Conservation (phyloP, 2,888 invertebrate genomes). For the Drosophila maculinotata region DNA sequence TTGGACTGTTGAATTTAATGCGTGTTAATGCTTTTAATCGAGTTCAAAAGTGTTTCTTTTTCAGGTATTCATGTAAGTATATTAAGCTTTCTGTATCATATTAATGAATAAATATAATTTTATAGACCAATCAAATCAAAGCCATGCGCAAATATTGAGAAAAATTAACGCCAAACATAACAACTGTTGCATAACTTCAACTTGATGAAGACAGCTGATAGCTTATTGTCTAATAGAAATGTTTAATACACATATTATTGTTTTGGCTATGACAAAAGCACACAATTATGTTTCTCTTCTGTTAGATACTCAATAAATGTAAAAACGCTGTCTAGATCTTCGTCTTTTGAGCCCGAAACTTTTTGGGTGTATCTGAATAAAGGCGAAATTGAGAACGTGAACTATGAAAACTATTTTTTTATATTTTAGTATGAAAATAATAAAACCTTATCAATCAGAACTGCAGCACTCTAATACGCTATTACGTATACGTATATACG, state of each 20-base stretch:
- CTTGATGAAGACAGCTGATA: not conserved
- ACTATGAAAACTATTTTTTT: too few relatives aligned
- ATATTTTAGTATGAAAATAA: too few relatives aligned
- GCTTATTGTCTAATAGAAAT: not conserved
- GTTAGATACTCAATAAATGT: too few relatives aligned
- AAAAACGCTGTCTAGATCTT: too few relatives aligned
- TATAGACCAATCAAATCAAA: constrained; percentile 44
- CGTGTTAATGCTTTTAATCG: constrained; percentile 9
- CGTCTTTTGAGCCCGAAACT: too few relatives aligned
- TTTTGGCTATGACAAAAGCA: too few relatives aligned
- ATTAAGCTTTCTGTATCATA: constrained; percentile 16
- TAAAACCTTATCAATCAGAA: too few relatives aligned
- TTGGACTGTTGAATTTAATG: not conserved
- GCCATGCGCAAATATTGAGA: constrained; percentile 57
- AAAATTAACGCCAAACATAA: constrained; percentile 31
- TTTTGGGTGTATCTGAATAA: not conserved
- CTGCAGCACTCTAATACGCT: too few relatives aligned
- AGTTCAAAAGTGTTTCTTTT: constrained; percentile 5
- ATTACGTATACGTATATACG: too few relatives aligned
- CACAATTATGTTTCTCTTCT: too few relatives aligned
- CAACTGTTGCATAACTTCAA: constrained; percentile 37
- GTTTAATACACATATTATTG: too few relatives aligned
- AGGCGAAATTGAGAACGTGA: not conserved
- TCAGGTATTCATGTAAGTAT: not conserved
- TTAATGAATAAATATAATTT: constrained; percentile 24